Base-by-base conservation (phyloP, 2,888 invertebrate genomes). In the Cremastinae sp. region DNA sequence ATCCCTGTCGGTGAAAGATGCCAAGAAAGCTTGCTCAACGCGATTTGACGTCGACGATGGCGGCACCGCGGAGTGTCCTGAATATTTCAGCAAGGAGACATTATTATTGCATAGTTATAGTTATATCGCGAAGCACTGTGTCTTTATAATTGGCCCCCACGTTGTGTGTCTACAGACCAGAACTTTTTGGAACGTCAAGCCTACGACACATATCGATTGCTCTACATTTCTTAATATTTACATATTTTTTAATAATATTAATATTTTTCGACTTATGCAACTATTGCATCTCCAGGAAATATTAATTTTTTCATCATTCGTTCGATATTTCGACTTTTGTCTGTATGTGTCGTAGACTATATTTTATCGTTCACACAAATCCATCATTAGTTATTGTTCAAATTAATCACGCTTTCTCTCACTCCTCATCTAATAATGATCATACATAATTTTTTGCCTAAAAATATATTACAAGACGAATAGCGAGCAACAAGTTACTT, bases 71-170 rank as follows among this genome's bases (percentile, higher is more conserved):
- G 71, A 80, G 81, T 84, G 87, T 84, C 86, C 86, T 87, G 86
- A 87, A 87, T 87, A 86, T 86, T 83, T 85, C 83, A 82, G 74
- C 85, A 83, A 82, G 82, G 83, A 83, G 84, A 86, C 81, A 84
- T 84, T 85, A 86, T 85, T 86, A 85, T 85, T 85, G 84, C 84
- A 85, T 82, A 84, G 79, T 79, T 75, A 71, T 80, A 61, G 75
- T 75, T 45, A 56, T 39, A 51, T 16, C 80, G 80, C 78, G 49
- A n/a, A 41, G 79, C 79, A 77, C 81, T 82, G 79, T 68, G 79
- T 80, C 83, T 84, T 83, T 85, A 87, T 84, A 83, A 86, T 86
- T 87, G 87, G 88, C 87, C 85, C 83, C 84, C 86, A 87, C 88
- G 87, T 86, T 88, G 86, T 86, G 85, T 87, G 86, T 86, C 87